Percentiles rank a stretch among this genome's conserved stretches.
phyloP scores from a whole-genome alignment of 2,888 invertebrate genomes.

The Eucriotettix oculatus region DNA sequence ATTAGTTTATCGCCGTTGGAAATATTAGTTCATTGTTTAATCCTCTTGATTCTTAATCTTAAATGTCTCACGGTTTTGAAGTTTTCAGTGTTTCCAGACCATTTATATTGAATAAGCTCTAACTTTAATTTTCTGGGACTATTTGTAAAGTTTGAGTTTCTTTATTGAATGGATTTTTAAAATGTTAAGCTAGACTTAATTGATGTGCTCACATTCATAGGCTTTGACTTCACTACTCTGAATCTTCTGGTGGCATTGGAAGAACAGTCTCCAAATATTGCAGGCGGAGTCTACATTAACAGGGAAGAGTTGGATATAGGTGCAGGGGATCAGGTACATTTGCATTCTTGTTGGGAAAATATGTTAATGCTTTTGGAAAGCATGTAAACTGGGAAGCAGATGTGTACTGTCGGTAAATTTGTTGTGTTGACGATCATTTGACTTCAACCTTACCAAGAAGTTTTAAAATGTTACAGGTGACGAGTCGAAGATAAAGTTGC shows the following conservation, averaged over 20 bases:
- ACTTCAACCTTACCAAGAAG: no score
- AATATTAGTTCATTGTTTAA: no score
- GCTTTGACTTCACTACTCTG: conserved; percentile 99
- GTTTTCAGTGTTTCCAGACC: no score
- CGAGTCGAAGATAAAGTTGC: background rate
- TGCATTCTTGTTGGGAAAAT: background rate
- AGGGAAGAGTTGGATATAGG: conserved; percentile 81
- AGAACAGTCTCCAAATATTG: conserved; percentile 90
- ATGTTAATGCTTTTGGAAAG: background rate
- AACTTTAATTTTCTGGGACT: background rate
- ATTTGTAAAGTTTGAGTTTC: no score
- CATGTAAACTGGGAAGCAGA: background rate
- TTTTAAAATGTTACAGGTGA: background rate
- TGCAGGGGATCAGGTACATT: conserved; percentile 89
- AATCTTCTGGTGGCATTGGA: conserved; percentile 97
- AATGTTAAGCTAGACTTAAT: background rate
- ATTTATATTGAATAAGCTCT: no score
- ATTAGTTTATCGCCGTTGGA: no score
- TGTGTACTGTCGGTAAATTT: background rate
- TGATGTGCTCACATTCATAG: conserved; percentile 33
- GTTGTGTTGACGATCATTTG: background rate
- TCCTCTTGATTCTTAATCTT: no score
- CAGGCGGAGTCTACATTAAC: conserved; percentile 80
- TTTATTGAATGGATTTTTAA: background rate
- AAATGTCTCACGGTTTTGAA: no score